Base-by-base conservation (phyloP, 2,113 vertebrate species). In the Seriola aureovittata region DNA sequence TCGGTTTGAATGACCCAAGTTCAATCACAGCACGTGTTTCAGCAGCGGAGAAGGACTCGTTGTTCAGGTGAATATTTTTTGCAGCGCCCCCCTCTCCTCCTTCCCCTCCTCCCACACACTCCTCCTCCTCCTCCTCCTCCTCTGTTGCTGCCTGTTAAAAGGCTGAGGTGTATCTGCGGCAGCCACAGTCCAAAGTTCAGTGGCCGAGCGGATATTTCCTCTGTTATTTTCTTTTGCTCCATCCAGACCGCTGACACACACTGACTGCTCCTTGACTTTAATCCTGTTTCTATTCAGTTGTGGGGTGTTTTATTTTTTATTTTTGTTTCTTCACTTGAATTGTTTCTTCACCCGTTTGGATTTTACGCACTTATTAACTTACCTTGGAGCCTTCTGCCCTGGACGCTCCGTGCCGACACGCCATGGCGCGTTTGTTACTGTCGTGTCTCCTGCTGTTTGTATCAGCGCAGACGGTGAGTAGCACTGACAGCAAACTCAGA, bases 391-490 rank as follows among this genome's bases (percentile, higher is more conserved):
- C 17, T 5, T 13, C 10, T 40, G 21, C 59, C 38, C 42, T 38
- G 50, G 70, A 71, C 78, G 66, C 68, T 85, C 60, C 74, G 78
- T 21, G 84, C 63, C 42, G 46, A 13, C 6, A 58, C 34, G 86
- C 78, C 72, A 96, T 96, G 95, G 83, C 91, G 87, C 85, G 80
- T 17, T 46, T 90, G 17, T 75, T 93, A 0, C 82, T 93, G 72
- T 50, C 78, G 65, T 90, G 88, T 84, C 50, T 95, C 60, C 84
- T 94, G 44, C 32, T 94, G 55, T 36, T 93, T 1, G 48, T 89
- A 0, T 79, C 85, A 7, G 77, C 75, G 36, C 89, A 81, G 25
- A 73, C 86, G 93, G 95, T 95, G 85, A 95, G 95, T 92, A 8
- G 6, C 52, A 6, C 71, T 3, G 50, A 13, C 44, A 14, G 62